Evolutionary conservation across 2,797 vertebrate genomes (phyloP), one percentile per base, ranked within the genome.

Genomic region (Kryptolebias ocellatus): DNA sequence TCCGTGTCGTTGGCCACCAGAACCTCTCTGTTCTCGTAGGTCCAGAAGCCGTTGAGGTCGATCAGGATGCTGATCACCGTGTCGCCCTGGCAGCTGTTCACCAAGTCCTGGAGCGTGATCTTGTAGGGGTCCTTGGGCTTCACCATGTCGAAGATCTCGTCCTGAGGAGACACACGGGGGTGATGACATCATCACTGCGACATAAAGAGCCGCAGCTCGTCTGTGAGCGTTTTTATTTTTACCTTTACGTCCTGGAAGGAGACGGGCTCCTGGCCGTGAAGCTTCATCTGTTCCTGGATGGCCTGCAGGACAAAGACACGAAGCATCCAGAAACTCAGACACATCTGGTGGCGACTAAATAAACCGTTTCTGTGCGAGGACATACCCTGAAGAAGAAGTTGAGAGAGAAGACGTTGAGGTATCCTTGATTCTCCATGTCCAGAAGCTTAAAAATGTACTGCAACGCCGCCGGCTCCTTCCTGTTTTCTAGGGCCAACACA

Each of bases 71-170:
- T 98, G 77, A 93, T 94, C 60, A 99, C 98, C 0, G 97, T 99
- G 83, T 99, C 98, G 6, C 98, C 98, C 92, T 99, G 98, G 74
- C 96, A 95, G 85, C 98, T 98, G 91, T 93, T 98, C 67, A 99
- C 98, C 88, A 99, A 89, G 79, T 99, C 98, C 89, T 98, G 97
- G 81, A 99, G 95, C 0, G 97, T 97, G 86, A 99, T 98, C 90
- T 94, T 97, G 74, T 93, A 95, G 42, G 97, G 97, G 87, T 99
- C 96, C 83, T 95, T 97, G 39, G 98, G 97, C 88, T 98, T 99
- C 80, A 99, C 98, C 98, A 99, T 99, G 87, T 99, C 97, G 89
- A 96, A 99, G 79, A 99, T 98, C 92, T 99, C 98, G 91, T 99
- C 98, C 98, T 99, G 5, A 52, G 46, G 56, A 78, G 34, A 60